Conservation (phyloP, 1,140 invertebrate genomes). For the Reticulitermes speratus region DNA sequence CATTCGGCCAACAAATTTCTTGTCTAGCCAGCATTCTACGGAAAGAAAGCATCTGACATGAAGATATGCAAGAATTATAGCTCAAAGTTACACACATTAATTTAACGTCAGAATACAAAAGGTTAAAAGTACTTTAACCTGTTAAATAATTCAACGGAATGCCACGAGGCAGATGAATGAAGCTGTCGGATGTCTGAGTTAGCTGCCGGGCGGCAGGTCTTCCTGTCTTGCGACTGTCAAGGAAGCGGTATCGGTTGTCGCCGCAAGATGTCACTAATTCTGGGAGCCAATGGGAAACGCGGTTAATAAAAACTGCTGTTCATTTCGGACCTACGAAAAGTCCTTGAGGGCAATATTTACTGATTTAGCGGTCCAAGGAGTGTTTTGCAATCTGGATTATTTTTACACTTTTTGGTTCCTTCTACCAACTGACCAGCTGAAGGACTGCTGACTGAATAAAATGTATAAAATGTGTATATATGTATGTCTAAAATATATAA, state of each 20-base stretch:
- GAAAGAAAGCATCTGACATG: too few species aligned
- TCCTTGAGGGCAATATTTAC: not conserved
- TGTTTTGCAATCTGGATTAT: too few species aligned
- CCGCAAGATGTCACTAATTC: not conserved
- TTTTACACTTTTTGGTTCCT: too few species aligned
- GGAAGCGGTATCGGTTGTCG: not conserved
- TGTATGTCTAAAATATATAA: too few species aligned
- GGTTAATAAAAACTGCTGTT: not conserved
- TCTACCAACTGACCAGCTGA: too few species aligned
- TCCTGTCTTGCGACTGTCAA: not conserved
- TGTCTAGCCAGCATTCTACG: too few species aligned
- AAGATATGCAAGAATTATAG: too few species aligned
- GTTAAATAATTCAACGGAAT: constrained; percentile 2
- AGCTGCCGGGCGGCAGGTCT: not conserved
- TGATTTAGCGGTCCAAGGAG: too few species aligned
- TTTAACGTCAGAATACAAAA: not conserved
- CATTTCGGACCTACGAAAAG: not conserved
- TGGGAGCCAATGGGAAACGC: not conserved
- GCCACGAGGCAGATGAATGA: not conserved
- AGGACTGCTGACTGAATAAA: too few species aligned
- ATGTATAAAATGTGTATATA: too few species aligned
- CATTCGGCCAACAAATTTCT: too few species aligned
- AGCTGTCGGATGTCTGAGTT: not conserved
- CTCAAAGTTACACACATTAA: not conserved
- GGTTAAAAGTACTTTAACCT: not conserved